Conservation (phyloP, 2,888 invertebrate genomes). For the Lottia scabra region DNA sequence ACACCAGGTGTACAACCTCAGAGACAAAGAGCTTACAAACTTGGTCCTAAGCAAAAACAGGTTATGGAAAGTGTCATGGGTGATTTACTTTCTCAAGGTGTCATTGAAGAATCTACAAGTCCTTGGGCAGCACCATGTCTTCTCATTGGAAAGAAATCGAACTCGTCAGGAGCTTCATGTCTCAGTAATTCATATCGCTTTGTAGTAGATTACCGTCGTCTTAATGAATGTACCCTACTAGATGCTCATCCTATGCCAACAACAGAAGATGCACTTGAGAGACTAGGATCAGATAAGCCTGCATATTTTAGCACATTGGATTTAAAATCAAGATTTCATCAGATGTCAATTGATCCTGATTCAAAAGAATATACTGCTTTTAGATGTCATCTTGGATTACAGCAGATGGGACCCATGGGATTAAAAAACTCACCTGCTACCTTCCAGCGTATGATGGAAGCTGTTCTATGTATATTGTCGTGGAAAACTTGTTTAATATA, state of each 20-base stretch:
- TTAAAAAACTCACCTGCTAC: slow-evolving; percentile 6
- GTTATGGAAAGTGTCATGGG: slow-evolving; percentile 1
- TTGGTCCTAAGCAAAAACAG: slow-evolving; percentile 3
- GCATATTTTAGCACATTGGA: slow-evolving; percentile 8
- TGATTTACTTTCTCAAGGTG: slow-evolving; percentile 8
- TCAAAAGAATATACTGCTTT: background rate
- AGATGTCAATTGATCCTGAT: background rate
- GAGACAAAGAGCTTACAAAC: slow-evolving; percentile 5
- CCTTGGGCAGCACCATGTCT: slow-evolving; percentile 10
- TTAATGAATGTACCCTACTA: background rate
- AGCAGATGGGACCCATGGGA: slow-evolving; percentile 9
- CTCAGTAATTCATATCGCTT: background rate
- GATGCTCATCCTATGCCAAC: slow-evolving; percentile 8
- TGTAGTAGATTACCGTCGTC: slow-evolving; percentile 3
- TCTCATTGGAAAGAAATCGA: slow-evolving; percentile 1
- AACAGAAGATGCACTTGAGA: background rate
- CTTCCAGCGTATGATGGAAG: slow-evolving; percentile 9
- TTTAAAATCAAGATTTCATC: background rate
- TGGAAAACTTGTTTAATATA: slow-evolving; percentile 21
- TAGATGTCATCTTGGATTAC: slow-evolving; percentile 3
- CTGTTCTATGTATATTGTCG: background rate
- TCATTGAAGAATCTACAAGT: slow-evolving; percentile 1
- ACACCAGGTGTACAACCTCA: background rate
- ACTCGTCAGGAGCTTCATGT: background rate
- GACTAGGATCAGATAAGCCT: slow-evolving; percentile 2